These are phyloP conservation scores for Lepidurus arcticus DNA, from an alignment of 1,140 invertebrate species.

Conservation along the genomic window DNA sequence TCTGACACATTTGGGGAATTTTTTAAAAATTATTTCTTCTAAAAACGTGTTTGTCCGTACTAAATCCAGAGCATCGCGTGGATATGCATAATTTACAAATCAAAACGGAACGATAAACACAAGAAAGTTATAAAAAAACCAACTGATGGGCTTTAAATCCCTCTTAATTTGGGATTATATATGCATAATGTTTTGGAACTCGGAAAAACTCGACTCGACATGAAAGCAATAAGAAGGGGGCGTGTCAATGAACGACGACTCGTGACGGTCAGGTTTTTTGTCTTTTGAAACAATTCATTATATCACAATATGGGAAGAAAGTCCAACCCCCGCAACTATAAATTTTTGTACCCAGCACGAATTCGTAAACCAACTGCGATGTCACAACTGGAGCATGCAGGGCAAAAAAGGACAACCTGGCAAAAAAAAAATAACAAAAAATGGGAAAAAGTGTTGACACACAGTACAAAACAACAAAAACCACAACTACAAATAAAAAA, in stretches of 20 bases:
- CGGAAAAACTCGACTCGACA: neutral
- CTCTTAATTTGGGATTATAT: neutral
- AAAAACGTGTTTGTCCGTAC: neutral
- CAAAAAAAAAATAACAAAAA: neutral
- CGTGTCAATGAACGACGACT: neutral
- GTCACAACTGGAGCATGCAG: neutral
- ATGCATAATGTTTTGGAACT: conserved; percentile 9
- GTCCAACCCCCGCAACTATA: neutral
- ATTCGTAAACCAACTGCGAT: neutral
- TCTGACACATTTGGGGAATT: too few species aligned
- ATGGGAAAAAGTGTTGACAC: neutral
- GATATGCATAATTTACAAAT: neutral
- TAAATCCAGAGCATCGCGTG: neutral
- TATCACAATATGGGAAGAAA: conserved; percentile 18
- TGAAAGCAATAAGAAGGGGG: neutral
- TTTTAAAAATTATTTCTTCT: neutral
- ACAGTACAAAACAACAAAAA: neutral
- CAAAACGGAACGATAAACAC: neutral
- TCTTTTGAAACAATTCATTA: neutral
- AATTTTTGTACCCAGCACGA: neutral
- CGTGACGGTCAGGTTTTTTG: neutral
- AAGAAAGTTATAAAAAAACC: neutral
- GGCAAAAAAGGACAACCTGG: neutral
- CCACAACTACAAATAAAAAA: too few species aligned
- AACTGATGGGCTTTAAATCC: neutral